Percentiles rank a stretch among this genome's conserved stretches.
These are phyloP conservation scores for Agrotis puta DNA, from an alignment of 2,888 invertebrate genomes.

Conservation along the genomic window DNA sequence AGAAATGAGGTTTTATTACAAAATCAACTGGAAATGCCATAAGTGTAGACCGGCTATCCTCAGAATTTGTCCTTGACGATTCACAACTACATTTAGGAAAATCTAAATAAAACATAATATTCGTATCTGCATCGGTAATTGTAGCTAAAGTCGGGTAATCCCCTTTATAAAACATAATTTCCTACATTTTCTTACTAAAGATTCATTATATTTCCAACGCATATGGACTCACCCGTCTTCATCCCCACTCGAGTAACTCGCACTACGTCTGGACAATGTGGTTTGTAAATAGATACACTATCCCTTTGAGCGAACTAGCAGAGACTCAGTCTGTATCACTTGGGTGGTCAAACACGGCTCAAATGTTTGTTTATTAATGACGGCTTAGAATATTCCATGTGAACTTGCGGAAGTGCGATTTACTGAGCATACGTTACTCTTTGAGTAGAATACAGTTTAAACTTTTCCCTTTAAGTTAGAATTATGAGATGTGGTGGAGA, in stretches of 20 bases:
- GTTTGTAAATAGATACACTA: slow-evolving; percentile 5
- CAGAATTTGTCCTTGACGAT: no score
- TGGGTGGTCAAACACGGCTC: slow-evolving; percentile 13
- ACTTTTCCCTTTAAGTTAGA: neutral
- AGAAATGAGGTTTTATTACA: neutral
- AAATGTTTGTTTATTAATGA: slow-evolving; percentile 21
- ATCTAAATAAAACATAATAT: no score
- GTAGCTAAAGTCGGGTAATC: no score
- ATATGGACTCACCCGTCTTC: slow-evolving; percentile 8
- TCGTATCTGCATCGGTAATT: no score
- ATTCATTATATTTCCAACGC: slow-evolving; percentile 10
- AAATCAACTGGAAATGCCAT: no score
- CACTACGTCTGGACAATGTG: slow-evolving; percentile 11
- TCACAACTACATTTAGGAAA: no score
- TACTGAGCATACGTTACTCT: neutral
- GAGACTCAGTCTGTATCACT: slow-evolving; percentile 27
- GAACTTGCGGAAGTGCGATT: neutral
- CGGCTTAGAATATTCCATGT: neutral
- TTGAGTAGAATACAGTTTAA: neutral
- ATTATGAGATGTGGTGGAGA: neutral
- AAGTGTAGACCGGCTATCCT: no score
- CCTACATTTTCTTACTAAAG: neutral
- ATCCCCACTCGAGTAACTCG: slow-evolving; percentile 2
- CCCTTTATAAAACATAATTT: no score
- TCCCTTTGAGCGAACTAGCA: slow-evolving; percentile 40